Evolutionary conservation across 2,797 vertebrate species (phyloP).

Genomic region (Melanogrammus aeglefinus): DNA sequence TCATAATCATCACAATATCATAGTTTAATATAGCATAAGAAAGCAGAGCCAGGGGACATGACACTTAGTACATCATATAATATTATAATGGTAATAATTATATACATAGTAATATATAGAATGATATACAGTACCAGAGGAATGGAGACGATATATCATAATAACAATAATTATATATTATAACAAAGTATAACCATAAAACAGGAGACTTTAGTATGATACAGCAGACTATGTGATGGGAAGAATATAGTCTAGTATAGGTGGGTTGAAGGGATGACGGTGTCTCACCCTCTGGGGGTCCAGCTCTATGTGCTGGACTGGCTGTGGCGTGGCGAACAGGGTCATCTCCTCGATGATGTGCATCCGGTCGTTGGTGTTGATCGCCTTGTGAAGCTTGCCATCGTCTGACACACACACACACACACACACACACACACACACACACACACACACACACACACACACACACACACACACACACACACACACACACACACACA

Average conservation of each 20-base stretch:
- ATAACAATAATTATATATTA: too few species aligned
- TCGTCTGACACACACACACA: constrained; percentile 72
- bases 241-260: too few species aligned
- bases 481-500: constrained; percentile 6
- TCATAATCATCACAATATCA: not conserved
- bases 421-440: constrained; percentile 20
- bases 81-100: not conserved
- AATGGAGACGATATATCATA: too few species aligned
- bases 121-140: too few species aligned
- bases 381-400: constrained; percentile 86
- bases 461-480: not conserved
- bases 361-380: constrained; percentile 71
- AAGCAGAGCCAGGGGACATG: not conserved
- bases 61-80: not conserved
- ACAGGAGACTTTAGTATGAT: too few species aligned
- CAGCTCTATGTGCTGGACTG: constrained; percentile 84
- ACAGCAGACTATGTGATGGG: too few species aligned
- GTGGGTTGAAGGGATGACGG: not conserved
- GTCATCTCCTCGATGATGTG: constrained; percentile 88
- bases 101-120: too few species aligned
- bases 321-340: constrained; percentile 79
- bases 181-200: too few species aligned
- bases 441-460: constrained; percentile 11
- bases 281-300: constrained; percentile 76
- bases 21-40: too few species aligned